A percentile compares a stretch with the other conserved stretches of the same genome.
Evolutionary conservation across 2,797 vertebrate genomes (phyloP).

Genomic region (Pseudochaenichthys georgianus): DNA sequence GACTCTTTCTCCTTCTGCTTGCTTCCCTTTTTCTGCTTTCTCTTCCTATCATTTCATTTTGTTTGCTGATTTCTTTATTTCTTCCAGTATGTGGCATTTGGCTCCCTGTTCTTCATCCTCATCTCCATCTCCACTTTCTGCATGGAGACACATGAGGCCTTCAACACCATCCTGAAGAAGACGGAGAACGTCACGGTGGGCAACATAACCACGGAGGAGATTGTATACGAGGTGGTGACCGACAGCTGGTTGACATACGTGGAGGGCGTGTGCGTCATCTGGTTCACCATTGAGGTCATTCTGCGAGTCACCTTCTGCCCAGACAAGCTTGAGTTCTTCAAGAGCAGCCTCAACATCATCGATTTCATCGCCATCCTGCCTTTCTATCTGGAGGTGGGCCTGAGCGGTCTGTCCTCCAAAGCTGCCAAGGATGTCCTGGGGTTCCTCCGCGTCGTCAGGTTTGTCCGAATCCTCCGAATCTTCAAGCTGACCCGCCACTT

Average conservation of each 20-base stretch:
- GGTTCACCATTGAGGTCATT: slow-evolving; percentile 99
- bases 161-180: slow-evolving; percentile 97
- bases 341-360: slow-evolving; percentile 98
- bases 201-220: slow-evolving; percentile 91
- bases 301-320: slow-evolving; percentile 97
- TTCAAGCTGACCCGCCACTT: slow-evolving; percentile 99
- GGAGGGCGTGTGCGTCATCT: slow-evolving; percentile 97
- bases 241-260: slow-evolving; percentile 98
- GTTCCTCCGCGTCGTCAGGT: slow-evolving; percentile 97
- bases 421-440: slow-evolving; percentile 99
- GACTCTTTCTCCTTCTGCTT: slow-evolving; percentile 25
- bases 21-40: slow-evolving; percentile 13
- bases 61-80: slow-evolving; percentile 11
- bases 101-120: slow-evolving; percentile 99
- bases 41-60: slow-evolving; percentile 30
- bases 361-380: slow-evolving; percentile 99
- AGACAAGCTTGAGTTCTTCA: slow-evolving; percentile 98
- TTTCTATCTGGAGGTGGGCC: slow-evolving; percentile 98
- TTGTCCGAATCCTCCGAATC: slow-evolving; percentile 97
- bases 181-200: slow-evolving; percentile 92
- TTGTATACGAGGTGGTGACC: slow-evolving; percentile 91
- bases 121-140: slow-evolving; percentile 99
- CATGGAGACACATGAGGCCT: slow-evolving; percentile 99
- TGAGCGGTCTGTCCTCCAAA: slow-evolving; percentile 97
- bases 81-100: slow-evolving; percentile 95